These are phyloP conservation scores for Tachysurus fulvidraco DNA, from an alignment of 2,113 vertebrate genomes.

Conservation along the genomic window DNA sequence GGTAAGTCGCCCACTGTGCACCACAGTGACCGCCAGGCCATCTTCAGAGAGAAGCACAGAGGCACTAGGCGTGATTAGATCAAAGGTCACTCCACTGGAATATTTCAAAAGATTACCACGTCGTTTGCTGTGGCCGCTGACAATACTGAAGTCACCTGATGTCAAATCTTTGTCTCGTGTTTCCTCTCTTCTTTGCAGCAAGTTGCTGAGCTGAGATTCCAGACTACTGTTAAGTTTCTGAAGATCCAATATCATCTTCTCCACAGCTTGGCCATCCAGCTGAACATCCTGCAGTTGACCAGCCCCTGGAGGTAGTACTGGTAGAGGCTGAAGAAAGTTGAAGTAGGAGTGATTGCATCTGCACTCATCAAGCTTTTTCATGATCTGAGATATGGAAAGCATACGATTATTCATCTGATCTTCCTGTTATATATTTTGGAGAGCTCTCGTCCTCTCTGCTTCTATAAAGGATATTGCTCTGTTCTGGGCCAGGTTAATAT, in stretches of 20 bases:
- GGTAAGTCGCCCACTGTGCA: slow-evolving; percentile 5
- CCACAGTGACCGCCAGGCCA: slow-evolving; percentile 22
- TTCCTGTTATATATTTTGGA: slow-evolving; percentile 14
- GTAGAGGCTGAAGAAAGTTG: slow-evolving; percentile 27
- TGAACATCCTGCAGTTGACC: slow-evolving; percentile 23
- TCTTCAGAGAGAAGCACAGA: slow-evolving; percentile 35
- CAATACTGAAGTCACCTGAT: slow-evolving; percentile 25
- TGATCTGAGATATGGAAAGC: neutral
- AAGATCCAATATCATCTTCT: slow-evolving; percentile 30
- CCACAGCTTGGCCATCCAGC: slow-evolving; percentile 22
- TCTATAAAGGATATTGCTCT: slow-evolving; percentile 35
- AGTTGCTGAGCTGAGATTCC: slow-evolving; percentile 19
- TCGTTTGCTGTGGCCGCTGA: slow-evolving; percentile 27
- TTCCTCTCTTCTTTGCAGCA: slow-evolving; percentile 3
- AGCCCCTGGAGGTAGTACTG: slow-evolving; percentile 15
- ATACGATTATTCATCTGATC: neutral
- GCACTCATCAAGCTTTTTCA: slow-evolving; percentile 3
- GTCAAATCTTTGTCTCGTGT: slow-evolving; percentile 4
- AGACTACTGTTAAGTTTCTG: slow-evolving; percentile 19
- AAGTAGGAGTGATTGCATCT: slow-evolving; percentile 7
- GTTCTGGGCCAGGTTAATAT: neutral
- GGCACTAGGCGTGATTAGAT: slow-evolving; percentile 22
- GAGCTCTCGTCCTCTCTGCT: neutral
- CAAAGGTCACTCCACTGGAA: slow-evolving; percentile 28
- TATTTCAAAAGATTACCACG: slow-evolving; percentile 35